Conservation (phyloP, 2,797 vertebrate genomes). For the Propithecus deckenii region DNA sequence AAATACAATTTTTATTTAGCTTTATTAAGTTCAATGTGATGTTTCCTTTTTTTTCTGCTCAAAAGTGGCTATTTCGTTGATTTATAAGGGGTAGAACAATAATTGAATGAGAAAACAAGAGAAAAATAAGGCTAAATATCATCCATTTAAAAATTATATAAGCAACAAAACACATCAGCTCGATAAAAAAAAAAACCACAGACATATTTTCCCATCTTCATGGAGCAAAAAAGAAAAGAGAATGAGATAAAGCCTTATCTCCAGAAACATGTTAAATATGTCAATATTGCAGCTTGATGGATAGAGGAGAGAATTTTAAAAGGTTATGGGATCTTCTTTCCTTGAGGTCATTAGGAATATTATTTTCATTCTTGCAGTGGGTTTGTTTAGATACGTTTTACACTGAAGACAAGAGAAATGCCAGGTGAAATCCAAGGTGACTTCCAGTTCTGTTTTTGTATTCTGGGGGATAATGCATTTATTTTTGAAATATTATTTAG, state of each 20-base stretch:
- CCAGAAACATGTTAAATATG: not conserved
- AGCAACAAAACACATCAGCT: not conserved
- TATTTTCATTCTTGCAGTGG: not conserved
- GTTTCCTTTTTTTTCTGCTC: not conserved
- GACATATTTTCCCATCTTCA: conserved; percentile 23
- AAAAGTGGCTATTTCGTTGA: not conserved
- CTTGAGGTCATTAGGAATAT: not conserved
- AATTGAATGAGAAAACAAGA: not conserved
- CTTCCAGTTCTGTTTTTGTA: not conserved
- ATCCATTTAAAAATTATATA: not conserved
- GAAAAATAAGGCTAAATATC: not conserved
- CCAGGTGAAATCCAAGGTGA: not conserved
- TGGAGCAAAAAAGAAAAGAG: not conserved
- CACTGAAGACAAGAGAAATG: not conserved
- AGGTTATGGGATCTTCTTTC: not conserved
- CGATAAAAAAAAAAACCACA: not conserved
- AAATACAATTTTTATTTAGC: not conserved
- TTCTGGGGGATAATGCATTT: not conserved
- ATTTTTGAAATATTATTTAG: conserved; percentile 20
- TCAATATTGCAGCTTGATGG: not conserved
- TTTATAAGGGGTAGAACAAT: not conserved
- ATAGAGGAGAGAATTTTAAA: conserved; percentile 4
- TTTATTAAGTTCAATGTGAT: not conserved
- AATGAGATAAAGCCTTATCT: conserved; percentile 22
- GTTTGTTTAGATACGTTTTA: not conserved